A percentile compares a stretch with the other conserved stretches of the same genome.
phyloP scores from a whole-genome alignment of 2,888 invertebrate genomes.

The Aphelenchoides bicaudatus region DNA sequence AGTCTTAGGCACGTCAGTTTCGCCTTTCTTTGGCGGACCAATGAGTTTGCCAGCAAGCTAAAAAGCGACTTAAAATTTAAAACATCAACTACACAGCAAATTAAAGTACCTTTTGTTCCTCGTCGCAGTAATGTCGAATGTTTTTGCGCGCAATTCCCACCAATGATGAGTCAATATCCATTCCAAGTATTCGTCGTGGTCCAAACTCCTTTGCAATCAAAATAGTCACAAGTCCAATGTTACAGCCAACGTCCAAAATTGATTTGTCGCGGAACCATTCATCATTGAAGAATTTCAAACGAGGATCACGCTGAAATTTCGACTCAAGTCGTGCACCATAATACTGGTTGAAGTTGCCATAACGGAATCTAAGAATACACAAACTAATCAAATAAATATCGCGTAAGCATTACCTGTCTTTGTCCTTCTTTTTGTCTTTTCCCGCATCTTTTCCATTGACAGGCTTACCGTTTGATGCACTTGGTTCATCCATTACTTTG shows the following conservation, averaged over 20 bases:
- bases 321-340: conserved; percentile 87
- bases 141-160: conserved; percentile 75
- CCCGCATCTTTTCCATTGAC: neutral
- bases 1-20: neutral
- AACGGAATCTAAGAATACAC: conserved; percentile 68
- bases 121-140: conserved; percentile 68
- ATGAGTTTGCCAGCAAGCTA: conserved; percentile 29
- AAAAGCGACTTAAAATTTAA: neutral
- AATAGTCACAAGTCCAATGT: conserved; percentile 89
- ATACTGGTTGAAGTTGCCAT: conserved; percentile 94
- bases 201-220: conserved; percentile 80
- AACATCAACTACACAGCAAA: conserved; percentile 5
- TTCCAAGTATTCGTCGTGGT: conserved; percentile 78
- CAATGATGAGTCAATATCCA: conserved; percentile 87
- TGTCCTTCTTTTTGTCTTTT: neutral
- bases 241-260: conserved; percentile 93
- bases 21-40: conserved; percentile 16
- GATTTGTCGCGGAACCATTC: conserved; percentile 74
- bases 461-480: neutral
- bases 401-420: neutral
- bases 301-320: conserved; percentile 24
- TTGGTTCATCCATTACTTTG: neutral
- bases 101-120: conserved; percentile 36
- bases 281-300: conserved; percentile 30
- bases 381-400: conserved; percentile 14